A percentile compares a stretch with the other conserved stretches of the same genome.
phyloP scores from a whole-genome alignment of 2,888 invertebrate species.

The Cerceris ruficornis region DNA sequence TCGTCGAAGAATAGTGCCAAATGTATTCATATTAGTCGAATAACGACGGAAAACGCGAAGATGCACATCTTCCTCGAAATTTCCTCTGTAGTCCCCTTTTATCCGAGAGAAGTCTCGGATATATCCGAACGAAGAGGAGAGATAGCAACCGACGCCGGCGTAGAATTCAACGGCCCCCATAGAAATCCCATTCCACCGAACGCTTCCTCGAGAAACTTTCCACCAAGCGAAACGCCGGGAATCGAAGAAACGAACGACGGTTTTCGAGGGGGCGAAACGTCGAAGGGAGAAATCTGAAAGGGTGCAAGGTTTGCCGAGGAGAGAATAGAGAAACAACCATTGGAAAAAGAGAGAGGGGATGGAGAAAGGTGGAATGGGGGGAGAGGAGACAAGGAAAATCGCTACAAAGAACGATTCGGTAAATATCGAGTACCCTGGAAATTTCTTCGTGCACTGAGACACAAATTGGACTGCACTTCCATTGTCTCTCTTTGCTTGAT shows the following conservation, averaged over 20 bases:
- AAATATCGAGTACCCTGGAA: conserved; percentile 12
- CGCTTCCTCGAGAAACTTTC: conserved; percentile 18
- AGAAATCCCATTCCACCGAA: conserved; percentile 14
- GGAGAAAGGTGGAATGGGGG: neutral
- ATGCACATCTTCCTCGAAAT: neutral
- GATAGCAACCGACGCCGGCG: conserved; percentile 13
- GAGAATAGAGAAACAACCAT: neutral
- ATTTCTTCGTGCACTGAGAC: neutral
- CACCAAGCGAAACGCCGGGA: neutral
- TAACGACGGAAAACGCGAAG: no score
- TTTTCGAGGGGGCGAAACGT: neutral
- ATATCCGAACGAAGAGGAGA: conserved; percentile 6
- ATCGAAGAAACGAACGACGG: neutral
- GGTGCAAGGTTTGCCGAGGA: neutral
- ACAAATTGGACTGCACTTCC: conserved; percentile 15
- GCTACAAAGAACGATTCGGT: conserved; percentile 7
- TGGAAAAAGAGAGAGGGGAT: no score
- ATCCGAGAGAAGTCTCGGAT: neutral
- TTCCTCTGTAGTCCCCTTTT: neutral
- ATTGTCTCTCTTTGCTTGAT: neutral
- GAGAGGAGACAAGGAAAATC: neutral
- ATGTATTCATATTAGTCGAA: no score
- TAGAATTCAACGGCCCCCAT: conserved; percentile 20
- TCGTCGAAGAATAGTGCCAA: no score
- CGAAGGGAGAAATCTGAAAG: conserved; percentile 1